Conservation (phyloP, 1,140 invertebrate species). For the Neelides sp. region DNA sequence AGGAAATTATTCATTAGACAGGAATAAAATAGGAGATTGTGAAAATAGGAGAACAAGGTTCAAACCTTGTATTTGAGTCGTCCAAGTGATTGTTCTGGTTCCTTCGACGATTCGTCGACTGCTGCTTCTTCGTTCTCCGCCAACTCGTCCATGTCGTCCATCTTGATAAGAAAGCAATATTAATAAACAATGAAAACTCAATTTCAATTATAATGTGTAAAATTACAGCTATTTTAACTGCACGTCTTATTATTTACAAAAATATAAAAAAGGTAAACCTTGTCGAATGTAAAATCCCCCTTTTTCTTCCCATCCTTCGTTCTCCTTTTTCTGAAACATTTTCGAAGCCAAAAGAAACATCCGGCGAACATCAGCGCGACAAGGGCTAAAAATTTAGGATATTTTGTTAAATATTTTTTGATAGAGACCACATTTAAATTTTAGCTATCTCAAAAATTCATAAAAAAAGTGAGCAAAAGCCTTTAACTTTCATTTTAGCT, state of each 20-base stretch:
- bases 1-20: too few relatives aligned
- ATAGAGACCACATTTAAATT: too few relatives aligned
- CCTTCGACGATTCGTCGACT: slow-evolving; percentile 87
- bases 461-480: too few relatives aligned
- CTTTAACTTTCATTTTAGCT: too few relatives aligned
- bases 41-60: not conserved
- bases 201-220: not conserved
- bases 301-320: slow-evolving; percentile 92
- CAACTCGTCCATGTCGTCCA: slow-evolving; percentile 94
- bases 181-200: not conserved
- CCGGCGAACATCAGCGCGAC: slow-evolving; percentile 68
- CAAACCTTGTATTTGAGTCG: slow-evolving; percentile 86
- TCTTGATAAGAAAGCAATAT: slow-evolving; percentile 50
- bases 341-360: slow-evolving; percentile 84
- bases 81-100: slow-evolving; percentile 77
- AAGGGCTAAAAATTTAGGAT: slow-evolving; percentile 45
- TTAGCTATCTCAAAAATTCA: too few relatives aligned
- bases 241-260: slow-evolving; percentile 95
- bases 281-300: slow-evolving; percentile 86
- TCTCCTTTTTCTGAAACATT: slow-evolving; percentile 84
- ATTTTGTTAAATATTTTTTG: too few relatives aligned
- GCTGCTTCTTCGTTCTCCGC: slow-evolving; percentile 89
- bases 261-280: slow-evolving; percentile 84
- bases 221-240: not conserved
- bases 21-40: too few relatives aligned